Evolutionary conservation across 1,140 invertebrate genomes (phyloP).

Genomic region (Agraylea sexmaculata): DNA sequence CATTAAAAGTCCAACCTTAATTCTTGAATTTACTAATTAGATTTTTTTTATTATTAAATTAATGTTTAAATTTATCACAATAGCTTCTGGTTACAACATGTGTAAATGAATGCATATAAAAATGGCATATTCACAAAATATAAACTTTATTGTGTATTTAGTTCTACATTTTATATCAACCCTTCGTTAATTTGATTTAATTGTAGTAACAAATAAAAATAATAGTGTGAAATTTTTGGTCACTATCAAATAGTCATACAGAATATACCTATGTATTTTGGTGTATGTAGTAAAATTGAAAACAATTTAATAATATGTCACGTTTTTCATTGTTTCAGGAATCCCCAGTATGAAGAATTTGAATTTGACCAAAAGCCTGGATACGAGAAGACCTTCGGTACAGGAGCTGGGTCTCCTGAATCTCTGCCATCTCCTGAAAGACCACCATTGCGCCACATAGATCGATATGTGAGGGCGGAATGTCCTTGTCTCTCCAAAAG

Average conservation of each 20-base stretch:
- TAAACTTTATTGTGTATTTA: not conserved
- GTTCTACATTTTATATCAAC: constrained; percentile 30
- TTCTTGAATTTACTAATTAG: too few relatives aligned
- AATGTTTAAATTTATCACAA: not conserved
- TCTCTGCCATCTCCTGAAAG: constrained; percentile 61
- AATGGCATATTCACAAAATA: not conserved
- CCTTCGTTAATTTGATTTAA: constrained; percentile 23
- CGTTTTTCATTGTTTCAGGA: constrained; percentile 37
- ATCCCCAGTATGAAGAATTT: constrained; percentile 40
- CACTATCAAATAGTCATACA: too few relatives aligned
- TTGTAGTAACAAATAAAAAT: too few relatives aligned
- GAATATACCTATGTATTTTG: too few relatives aligned
- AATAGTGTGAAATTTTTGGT: too few relatives aligned
- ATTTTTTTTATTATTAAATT: not conserved
- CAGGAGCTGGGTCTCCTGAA: constrained; percentile 44
- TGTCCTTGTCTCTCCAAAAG: constrained; percentile 78
- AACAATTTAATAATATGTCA: too few relatives aligned
- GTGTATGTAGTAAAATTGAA: too few relatives aligned
- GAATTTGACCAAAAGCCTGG: constrained; percentile 37
- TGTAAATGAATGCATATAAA: not conserved
- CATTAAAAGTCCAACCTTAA: too few relatives aligned
- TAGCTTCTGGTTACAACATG: not conserved
- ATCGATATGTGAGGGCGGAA: constrained; percentile 77
- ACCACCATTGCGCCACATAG: constrained; percentile 74
- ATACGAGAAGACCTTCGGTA: constrained; percentile 40